Base-by-base conservation (phyloP, 2,797 vertebrate genomes). In the Phalloptychus januarius region DNA sequence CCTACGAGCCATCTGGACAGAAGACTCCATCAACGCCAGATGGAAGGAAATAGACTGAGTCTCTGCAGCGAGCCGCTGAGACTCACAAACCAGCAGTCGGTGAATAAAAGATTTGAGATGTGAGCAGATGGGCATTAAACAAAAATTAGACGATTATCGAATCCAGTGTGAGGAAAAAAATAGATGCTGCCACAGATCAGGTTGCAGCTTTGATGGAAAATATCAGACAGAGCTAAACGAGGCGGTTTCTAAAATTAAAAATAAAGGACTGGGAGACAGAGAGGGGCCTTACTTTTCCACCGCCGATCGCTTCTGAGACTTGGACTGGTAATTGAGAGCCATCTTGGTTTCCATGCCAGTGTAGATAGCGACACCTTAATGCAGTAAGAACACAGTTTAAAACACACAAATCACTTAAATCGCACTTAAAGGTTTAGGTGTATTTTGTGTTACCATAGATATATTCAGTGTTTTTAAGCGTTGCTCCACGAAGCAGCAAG, bases 301-400 rank as follows among this genome's bases (percentile, higher is more conserved):
- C 31, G 97, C 98, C 20, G 98, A 99, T 42, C 98, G 95, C 86
- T 99, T 99, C 95, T 99, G 98, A 82, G 97, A 97, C 90, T 99
- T 99, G 52, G 97, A 95, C 78, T 99, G 98, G 80, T 99, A 99
- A 92, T 99, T 99, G 78, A 99, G 95, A 7, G 98, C 98, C 98
- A 99, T 99, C 94, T 99, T 99, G 38, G 97, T 98, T 90, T 99
- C 98, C 98, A 99, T 99, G 86, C 98, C 98, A 0, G 98, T 99
- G 92, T 99, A 99, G 90, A 99, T 97, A 76, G 96, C 98, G 52
- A 98, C 97, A 61, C 97, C 98, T 99, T 72, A 73, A 90, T 13
- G n/a, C 7, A 73, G 2, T 87, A 4, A 76, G 52, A 75, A n/a
- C n/a, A 23, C 0, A 42, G 56, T 71, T 36, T 45, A 63, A 75